A percentile compares a stretch with the other conserved stretches of the same genome.
These are phyloP conservation scores for Tetrao urogallus DNA, from an alignment of 2,113 vertebrate genomes.

Conservation along the genomic window DNA sequence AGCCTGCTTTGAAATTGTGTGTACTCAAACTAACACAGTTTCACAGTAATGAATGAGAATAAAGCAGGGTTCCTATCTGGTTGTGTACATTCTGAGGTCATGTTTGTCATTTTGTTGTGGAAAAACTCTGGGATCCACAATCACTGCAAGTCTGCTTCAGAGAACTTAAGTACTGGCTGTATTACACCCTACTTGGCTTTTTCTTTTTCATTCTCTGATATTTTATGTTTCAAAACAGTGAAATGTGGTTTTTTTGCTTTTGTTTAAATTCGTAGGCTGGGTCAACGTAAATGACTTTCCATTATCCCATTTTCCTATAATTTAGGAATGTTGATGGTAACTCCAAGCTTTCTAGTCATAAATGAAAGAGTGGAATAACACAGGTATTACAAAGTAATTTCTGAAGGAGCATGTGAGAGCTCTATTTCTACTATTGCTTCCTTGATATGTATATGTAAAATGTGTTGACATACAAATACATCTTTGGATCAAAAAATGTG, in stretches of 20 bases:
- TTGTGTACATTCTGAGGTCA: background rate
- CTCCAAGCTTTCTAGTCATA: background rate
- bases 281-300: background rate
- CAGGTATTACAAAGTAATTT: background rate
- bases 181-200: background rate
- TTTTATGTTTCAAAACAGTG: background rate
- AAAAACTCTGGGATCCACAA: background rate
- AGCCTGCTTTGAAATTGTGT: background rate
- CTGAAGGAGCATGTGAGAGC: background rate
- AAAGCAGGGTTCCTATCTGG: background rate
- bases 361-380: background rate
- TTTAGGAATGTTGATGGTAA: background rate
- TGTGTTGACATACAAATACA: background rate
- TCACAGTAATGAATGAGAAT: too few species aligned
- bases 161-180: background rate
- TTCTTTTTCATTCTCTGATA: background rate
- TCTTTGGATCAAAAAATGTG: background rate
- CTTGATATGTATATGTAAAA: background rate
- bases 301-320: background rate
- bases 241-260: background rate
- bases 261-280: background rate
- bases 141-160: background rate
- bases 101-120: background rate
- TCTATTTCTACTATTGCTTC: background rate
- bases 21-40: background rate